phyloP scores from a whole-genome alignment of 2,113 vertebrate species.

The Pelvicachromis taeniatus region DNA sequence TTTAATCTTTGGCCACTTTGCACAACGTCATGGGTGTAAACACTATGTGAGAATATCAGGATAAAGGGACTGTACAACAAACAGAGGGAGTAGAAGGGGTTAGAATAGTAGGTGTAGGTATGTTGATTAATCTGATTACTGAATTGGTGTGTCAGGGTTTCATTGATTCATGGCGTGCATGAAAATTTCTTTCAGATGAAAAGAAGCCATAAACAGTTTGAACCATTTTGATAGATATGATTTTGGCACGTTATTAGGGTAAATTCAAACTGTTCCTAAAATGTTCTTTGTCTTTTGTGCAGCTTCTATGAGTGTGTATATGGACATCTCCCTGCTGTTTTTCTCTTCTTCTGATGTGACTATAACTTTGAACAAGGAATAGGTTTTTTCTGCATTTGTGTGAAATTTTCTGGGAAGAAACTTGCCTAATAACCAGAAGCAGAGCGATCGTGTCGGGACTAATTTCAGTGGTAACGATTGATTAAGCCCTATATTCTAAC shows the following conservation, averaged over 20 bases:
- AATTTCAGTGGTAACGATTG: neutral
- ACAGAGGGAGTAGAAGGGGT: neutral
- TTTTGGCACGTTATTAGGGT: too few species aligned
- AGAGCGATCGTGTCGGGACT: neutral
- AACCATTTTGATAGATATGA: too few species aligned
- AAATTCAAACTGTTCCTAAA: neutral
- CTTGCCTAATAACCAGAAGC: neutral
- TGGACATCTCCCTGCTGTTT: neutral
- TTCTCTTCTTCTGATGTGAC: neutral
- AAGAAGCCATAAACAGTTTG: too few species aligned
- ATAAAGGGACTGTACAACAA: neutral
- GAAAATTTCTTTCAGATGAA: too few species aligned
- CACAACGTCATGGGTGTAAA: neutral
- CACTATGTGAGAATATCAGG: neutral
- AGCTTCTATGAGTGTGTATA: neutral
- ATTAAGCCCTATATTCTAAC: neutral
- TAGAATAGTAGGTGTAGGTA: neutral
- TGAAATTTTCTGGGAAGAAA: neutral
- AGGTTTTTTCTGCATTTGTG: neutral
- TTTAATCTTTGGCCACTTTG: neutral
- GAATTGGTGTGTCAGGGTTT: neutral
- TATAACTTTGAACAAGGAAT: neutral
- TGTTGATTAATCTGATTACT: rapidly evolving
- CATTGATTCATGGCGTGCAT: too few species aligned
- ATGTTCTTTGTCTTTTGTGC: neutral